A percentile compares a stretch with the other conserved stretches of the same genome.
phyloP scores from a whole-genome alignment of 2,113 vertebrate species.

The Mionectes macconnelli region DNA sequence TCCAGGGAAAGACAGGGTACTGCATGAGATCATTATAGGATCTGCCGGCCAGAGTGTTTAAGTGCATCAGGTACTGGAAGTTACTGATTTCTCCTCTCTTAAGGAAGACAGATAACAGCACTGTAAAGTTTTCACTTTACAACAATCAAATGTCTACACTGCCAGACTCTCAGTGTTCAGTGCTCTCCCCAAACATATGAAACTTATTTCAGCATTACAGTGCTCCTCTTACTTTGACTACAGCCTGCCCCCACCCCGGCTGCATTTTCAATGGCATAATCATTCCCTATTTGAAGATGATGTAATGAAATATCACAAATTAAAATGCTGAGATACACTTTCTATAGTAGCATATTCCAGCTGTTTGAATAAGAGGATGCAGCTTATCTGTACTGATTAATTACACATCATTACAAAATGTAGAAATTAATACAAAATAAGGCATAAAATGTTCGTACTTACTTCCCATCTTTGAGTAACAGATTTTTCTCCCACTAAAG shows the following conservation, averaged over 20 bases:
- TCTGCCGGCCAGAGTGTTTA: conserved; percentile 95
- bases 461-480: conserved; percentile 99
- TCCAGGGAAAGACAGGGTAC: conserved; percentile 98
- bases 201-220: neutral
- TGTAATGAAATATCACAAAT: neutral
- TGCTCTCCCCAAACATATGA: neutral
- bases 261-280: neutral
- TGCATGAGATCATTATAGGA: conserved; percentile 99
- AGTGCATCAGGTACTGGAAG: conserved; percentile 99
- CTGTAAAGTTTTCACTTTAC: neutral
- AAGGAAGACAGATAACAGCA: conserved; percentile 48
- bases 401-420: neutral
- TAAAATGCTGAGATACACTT: neutral
- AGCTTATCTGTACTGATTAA: neutral
- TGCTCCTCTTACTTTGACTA: neutral
- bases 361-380: neutral
- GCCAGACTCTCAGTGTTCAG: neutral
- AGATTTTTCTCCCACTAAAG: conserved; percentile 95
- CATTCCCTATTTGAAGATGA: neutral
- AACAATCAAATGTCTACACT: neutral
- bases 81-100: conserved; percentile 99
- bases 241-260: neutral
- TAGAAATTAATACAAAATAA: neutral
- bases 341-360: neutral
- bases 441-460: neutral